A percentile compares a stretch with the other conserved stretches of the same genome.
phyloP scores from a whole-genome alignment of 2,797 vertebrate species.

The Sparus aurata region DNA sequence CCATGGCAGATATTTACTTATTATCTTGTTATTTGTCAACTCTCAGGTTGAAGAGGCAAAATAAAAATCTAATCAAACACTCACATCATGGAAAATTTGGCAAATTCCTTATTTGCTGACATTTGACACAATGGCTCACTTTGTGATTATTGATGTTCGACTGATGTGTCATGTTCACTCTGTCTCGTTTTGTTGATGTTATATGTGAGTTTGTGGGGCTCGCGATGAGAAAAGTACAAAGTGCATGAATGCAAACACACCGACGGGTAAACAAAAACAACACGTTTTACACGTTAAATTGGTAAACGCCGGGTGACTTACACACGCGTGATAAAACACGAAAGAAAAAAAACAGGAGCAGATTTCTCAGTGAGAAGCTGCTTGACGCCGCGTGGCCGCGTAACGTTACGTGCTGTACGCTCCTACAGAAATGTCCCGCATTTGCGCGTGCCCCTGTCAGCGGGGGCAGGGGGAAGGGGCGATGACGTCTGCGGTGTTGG shows the following conservation, averaged over 20 bases:
- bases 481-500: constrained; percentile 79
- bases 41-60: constrained; percentile 81
- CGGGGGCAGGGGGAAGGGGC: accelerated
- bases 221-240: too few relatives aligned
- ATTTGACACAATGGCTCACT: background rate
- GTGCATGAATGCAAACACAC: too few relatives aligned
- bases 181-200: too few relatives aligned
- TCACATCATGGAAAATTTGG: constrained; percentile 84
- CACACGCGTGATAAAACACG: background rate
- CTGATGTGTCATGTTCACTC: too few relatives aligned
- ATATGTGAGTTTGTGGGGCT: too few relatives aligned
- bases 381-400: constrained; percentile 41
- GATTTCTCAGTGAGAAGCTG: background rate
- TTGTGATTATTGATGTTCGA: too few relatives aligned
- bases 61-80: constrained; percentile 81
- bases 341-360: background rate
- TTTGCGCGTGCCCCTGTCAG: constrained; percentile 21
- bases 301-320: background rate
- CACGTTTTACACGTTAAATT: background rate
- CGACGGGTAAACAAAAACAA: too few relatives aligned
- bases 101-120: constrained; percentile 64
- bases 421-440: constrained; percentile 35
- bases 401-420: constrained; percentile 60
- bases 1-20: constrained; percentile 84
- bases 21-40: constrained; percentile 88